Conservation (phyloP, 2,888 invertebrate species). For the Isoperla grammatica region DNA sequence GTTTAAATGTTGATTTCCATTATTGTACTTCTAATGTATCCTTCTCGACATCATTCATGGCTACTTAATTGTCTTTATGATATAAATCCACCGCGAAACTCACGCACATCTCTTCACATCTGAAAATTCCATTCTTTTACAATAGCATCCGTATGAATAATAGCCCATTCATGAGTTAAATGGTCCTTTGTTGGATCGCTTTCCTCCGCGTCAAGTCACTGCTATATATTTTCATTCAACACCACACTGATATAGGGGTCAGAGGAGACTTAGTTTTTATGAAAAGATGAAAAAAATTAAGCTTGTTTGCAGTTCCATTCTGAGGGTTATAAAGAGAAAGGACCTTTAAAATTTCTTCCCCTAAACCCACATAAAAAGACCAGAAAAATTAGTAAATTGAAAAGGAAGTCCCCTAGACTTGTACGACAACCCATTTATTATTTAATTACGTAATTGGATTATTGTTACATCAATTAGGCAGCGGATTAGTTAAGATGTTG, state of each 20-base stretch:
- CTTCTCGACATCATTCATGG: background rate
- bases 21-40: slow-evolving; percentile 6
- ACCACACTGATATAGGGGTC: slow-evolving; percentile 10
- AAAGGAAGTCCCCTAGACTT: slow-evolving; percentile 6
- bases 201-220: background rate
- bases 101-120: slow-evolving; percentile 4
- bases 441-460: slow-evolving; percentile 24
- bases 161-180: slow-evolving; percentile 13
- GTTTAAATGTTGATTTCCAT: slow-evolving; percentile 1
- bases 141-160: background rate
- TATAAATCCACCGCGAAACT: background rate
- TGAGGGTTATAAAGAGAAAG: slow-evolving; percentile 6
- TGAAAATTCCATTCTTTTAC: background rate
- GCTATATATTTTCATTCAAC: slow-evolving; percentile 14
- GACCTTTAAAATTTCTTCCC: background rate
- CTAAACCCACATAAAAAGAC: slow-evolving; percentile 18
- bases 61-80: background rate
- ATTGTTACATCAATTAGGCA: slow-evolving; percentile 23
- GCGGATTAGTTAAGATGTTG: background rate
- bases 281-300: slow-evolving; percentile 12
- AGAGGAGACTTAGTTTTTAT: slow-evolving; percentile 3
- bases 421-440: slow-evolving; percentile 17
- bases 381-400: slow-evolving; percentile 1
- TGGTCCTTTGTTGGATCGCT: slow-evolving; percentile 13
- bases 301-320: slow-evolving; percentile 4